Evolutionary conservation across 2,113 vertebrate species (phyloP).

Genomic region (Anolis carolinensis): DNA sequence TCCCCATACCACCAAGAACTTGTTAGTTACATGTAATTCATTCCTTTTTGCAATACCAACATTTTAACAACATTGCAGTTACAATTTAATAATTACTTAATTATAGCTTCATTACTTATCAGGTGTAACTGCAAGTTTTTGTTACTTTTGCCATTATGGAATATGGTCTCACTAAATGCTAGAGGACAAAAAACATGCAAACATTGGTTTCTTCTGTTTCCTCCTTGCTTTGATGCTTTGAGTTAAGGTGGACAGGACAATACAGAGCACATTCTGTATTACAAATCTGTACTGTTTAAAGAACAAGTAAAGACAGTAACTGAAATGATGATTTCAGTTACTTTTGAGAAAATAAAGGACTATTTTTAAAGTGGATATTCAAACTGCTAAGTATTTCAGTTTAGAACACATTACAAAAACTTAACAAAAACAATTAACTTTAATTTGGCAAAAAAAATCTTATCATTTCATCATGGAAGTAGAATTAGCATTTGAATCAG

Average conservation of each 20-base stretch:
- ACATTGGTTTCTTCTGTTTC: background rate
- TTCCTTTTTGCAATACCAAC: background rate
- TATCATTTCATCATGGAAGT: constrained; percentile 32
- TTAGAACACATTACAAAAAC: background rate
- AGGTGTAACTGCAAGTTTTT: background rate
- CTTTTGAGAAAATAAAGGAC: no score
- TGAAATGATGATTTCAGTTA: no score
- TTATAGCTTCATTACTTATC: background rate
- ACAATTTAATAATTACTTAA: no score
- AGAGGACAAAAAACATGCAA: background rate
- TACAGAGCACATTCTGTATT: background rate
- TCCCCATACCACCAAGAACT: no score
- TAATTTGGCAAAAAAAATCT: background rate
- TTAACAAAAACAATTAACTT: background rate
- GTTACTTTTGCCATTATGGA: background rate
- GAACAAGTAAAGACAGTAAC: no score
- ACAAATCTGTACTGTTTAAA: background rate
- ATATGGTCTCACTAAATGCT: background rate
- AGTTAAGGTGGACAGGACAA: background rate
- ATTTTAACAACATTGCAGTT: no score
- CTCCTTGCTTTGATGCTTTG: background rate
- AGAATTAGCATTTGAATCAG: constrained; percentile 27
- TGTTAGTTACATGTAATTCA: background rate
- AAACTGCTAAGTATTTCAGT: background rate
- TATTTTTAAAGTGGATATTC: background rate